Conservation (phyloP, 2,888 invertebrate genomes). For the Sclerodermus sp. region DNA sequence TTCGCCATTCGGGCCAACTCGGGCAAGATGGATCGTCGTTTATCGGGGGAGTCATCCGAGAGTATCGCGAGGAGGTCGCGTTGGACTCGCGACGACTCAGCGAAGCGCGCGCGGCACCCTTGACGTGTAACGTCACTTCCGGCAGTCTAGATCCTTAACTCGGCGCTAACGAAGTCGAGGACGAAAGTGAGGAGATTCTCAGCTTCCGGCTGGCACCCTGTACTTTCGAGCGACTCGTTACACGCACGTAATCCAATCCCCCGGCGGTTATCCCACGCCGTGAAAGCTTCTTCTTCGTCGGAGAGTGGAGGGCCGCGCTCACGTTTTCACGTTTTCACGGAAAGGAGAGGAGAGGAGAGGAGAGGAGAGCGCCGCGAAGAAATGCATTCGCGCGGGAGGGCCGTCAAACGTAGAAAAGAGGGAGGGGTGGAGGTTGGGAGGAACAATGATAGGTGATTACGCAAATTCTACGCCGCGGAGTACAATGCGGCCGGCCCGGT, state of each 20-base stretch:
- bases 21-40: too few relatives aligned
- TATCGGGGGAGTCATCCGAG: too few relatives aligned
- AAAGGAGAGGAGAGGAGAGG: neutral
- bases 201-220: slow-evolving; percentile 17
- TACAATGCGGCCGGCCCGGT: slow-evolving; percentile 25
- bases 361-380: slow-evolving; percentile 26
- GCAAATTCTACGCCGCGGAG: slow-evolving; percentile 40
- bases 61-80: too few relatives aligned
- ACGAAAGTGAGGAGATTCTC: neutral
- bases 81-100: too few relatives aligned
- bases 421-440: slow-evolving; percentile 6
- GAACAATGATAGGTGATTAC: slow-evolving; percentile 45
- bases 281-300: slow-evolving; percentile 19
- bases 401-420: too few relatives aligned
- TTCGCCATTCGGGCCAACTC: too few relatives aligned
- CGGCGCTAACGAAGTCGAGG: neutral
- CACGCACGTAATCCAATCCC: slow-evolving; percentile 38
- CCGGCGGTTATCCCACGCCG: slow-evolving; percentile 32
- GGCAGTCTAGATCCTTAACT: too few relatives aligned
- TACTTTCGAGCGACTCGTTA: slow-evolving; percentile 13
- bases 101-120: too few relatives aligned
- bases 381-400: too few relatives aligned
- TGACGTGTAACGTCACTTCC: too few relatives aligned
- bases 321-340: neutral
- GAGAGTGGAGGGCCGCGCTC: too few relatives aligned